These are phyloP conservation scores for Thaumetopoea pityocampa DNA, from an alignment of 1,140 invertebrate genomes.

Conservation along the genomic window DNA sequence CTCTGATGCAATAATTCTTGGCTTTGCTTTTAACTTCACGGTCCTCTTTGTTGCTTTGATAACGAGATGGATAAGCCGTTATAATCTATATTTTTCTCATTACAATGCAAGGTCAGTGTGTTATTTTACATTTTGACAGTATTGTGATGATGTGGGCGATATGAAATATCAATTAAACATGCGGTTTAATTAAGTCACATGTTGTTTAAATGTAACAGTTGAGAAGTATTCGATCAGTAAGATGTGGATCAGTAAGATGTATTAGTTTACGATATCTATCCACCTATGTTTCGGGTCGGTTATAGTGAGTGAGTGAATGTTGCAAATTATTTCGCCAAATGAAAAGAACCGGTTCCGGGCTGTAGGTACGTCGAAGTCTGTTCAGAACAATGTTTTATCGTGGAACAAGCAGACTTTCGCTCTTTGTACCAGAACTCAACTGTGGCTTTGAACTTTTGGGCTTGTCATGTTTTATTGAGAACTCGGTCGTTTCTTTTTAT, in stretches of 20 bases:
- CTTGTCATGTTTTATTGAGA: conserved; percentile 22
- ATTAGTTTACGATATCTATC: too few species aligned
- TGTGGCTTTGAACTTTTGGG: too few species aligned
- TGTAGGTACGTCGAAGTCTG: conserved; percentile 16
- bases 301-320: conserved; percentile 22
- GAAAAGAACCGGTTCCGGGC: conserved; percentile 49
- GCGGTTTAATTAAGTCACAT: not conserved
- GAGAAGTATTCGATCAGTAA: not conserved
- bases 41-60: conserved; percentile 65
- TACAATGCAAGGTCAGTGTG: conserved; percentile 13
- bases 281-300: conserved; percentile 1
- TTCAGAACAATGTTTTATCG: conserved; percentile 23
- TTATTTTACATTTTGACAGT: conserved; percentile 18
- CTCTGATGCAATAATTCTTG: conserved; percentile 69
- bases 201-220: not conserved
- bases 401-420: conserved; percentile 37
- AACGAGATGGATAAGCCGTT: conserved; percentile 57
- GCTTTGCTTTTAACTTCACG: conserved; percentile 59
- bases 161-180: not conserved
- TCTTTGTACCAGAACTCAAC: conserved; percentile 30
- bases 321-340: conserved; percentile 54
- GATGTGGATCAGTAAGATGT: too few species aligned
- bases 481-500: conserved; percentile 23
- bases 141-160: conserved; percentile 6
- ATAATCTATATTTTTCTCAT: conserved; percentile 22